A percentile compares a stretch with the other conserved stretches of the same genome.
phyloP scores from a whole-genome alignment of 2,888 invertebrate genomes.

The Leptarthrus brevirostris region DNA sequence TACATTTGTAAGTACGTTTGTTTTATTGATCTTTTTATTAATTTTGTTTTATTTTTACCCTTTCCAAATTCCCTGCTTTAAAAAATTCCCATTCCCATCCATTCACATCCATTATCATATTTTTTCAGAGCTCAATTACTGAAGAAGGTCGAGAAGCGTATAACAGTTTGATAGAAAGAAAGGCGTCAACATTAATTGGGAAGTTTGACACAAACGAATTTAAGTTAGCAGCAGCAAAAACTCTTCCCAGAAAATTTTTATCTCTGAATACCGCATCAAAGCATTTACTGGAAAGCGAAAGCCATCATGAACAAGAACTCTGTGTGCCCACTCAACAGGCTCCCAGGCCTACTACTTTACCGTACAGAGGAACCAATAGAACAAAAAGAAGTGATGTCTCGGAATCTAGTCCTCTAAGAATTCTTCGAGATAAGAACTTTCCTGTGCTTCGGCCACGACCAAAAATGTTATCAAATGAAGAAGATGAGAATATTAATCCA shows the following conservation, averaged over 20 bases:
- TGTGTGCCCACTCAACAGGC: conserved; percentile 60
- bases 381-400: conserved; percentile 36
- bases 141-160: conserved; percentile 94
- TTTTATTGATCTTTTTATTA: conserved; percentile 46
- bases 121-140: conserved; percentile 81
- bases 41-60: conserved; percentile 53
- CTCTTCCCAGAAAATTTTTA: conserved; percentile 61
- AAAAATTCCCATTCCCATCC: conserved; percentile 53
- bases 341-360: conserved; percentile 65
- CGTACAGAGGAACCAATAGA: conserved; percentile 59
- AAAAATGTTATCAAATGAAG: conserved; percentile 34
- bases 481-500: conserved; percentile 55
- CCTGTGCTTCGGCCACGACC: conserved; percentile 53
- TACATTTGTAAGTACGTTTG: conserved; percentile 34
- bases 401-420: conserved; percentile 55
- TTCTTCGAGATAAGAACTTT: conserved; percentile 56
- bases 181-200: conserved; percentile 63
- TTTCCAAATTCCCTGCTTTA: conserved; percentile 46
- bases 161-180: conserved; percentile 88
- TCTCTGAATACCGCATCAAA: background rate
- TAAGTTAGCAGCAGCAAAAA: conserved; percentile 61
- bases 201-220: conserved; percentile 64
- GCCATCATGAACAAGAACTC: conserved; percentile 7
- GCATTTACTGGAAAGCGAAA: conserved; percentile 2
- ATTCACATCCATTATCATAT: conserved; percentile 45